Conservation (phyloP, 1,140 invertebrate species). For the Chironomus tepperi region DNA sequence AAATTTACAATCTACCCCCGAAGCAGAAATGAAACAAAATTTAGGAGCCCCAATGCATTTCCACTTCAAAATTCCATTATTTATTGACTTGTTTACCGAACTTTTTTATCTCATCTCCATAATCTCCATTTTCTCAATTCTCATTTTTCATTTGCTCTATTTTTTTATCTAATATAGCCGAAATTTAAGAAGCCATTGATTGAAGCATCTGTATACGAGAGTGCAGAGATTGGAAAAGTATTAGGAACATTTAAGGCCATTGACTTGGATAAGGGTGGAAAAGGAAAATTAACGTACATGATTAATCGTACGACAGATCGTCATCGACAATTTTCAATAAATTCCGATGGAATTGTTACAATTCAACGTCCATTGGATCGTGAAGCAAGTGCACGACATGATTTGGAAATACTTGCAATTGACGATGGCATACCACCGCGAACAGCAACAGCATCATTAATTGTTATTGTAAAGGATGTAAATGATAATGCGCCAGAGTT, state of each 20-base stretch:
- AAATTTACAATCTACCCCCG: too few species aligned
- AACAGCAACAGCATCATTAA: slow-evolving; percentile 58
- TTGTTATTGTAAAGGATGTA: slow-evolving; percentile 55
- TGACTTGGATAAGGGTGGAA: slow-evolving; percentile 52
- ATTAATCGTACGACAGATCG: slow-evolving; percentile 53
- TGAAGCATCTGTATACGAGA: slow-evolving; percentile 53
- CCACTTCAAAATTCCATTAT: background rate
- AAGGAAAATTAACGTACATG: slow-evolving; percentile 46
- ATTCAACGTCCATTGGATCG: slow-evolving; percentile 49
- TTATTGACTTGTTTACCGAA: slow-evolving; percentile 11
- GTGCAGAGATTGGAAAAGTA: slow-evolving; percentile 50
- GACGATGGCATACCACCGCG: slow-evolving; percentile 54
- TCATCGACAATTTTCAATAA: slow-evolving; percentile 50
- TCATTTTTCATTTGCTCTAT: background rate
- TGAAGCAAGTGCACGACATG: slow-evolving; percentile 48
- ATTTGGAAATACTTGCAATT: slow-evolving; percentile 51
- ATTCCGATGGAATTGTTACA: slow-evolving; percentile 50
- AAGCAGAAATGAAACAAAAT: too few species aligned
- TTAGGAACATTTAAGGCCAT: slow-evolving; percentile 52
- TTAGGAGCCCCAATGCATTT: too few species aligned
- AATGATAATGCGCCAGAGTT: slow-evolving; percentile 56
- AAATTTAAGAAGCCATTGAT: slow-evolving; percentile 51
- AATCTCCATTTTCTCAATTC: too few species aligned
- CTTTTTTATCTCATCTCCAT: background rate
- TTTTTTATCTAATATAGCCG: slow-evolving; percentile 34